Base-by-base conservation (phyloP, 2,888 invertebrate species). In the Luffia ferchaultella region DNA sequence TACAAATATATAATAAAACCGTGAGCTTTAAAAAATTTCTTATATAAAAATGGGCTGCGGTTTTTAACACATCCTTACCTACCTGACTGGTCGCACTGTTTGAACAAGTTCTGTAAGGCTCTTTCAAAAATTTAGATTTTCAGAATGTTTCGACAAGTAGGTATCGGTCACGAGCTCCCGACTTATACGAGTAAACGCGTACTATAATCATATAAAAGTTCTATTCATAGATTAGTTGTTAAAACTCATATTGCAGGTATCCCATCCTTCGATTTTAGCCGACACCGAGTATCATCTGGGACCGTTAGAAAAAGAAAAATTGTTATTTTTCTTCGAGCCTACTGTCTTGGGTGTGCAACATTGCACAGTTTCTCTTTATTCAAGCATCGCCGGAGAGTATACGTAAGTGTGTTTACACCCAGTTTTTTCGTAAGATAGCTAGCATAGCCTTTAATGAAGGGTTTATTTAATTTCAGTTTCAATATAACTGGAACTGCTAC, bases 311-410 rank as follows among this genome's bases (percentile, higher is more conserved):
- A 80, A 76, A 58, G 80, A 78, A 2, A 83, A 80, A 56, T 72
- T 77, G 48, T 60, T 73, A 47, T 69, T 71, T 20, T 67, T 62
- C 65, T 83, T 79, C 54, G 83, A 83, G 55, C 83, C 83, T 5
- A 76, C 67, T 1, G 65, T 73, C 46, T 58, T 74, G 1, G 79
- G 79, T 2, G 53, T 64, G 1, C 79, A 80, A 53, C 55, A 60
- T 7, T 74, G 74, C 57, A 62, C 2, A 47, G 62, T 83, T n/a
- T 69, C 75, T 1, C 78, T 82, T 46, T 56, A 66, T 44, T 82
- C 83, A 0, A 47, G 57, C 1, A 55, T 59, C 18, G 83, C 82
- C 48, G 83, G 83, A 16, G 76, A 77, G 60, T 83, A 76, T 56
- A 63, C 75, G 83, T 83, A 63, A 67, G 82, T 66, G 12, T 7